phyloP scores from a whole-genome alignment of 2,797 vertebrate genomes.

The Enteromius trimaculatus region DNA sequence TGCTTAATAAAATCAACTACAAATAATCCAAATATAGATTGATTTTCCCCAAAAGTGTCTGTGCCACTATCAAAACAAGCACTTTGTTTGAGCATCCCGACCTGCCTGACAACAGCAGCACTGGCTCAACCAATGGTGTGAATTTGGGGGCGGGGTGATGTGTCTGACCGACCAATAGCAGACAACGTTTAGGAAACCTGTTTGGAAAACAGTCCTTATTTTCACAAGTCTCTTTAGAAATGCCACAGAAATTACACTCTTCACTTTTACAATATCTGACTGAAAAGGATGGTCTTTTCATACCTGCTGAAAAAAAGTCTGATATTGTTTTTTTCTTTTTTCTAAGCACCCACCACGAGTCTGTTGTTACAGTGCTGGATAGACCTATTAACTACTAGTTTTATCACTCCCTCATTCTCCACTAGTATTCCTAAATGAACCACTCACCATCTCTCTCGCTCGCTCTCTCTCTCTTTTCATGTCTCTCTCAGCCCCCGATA shows the following conservation, averaged over 20 bases:
- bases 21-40: neutral
- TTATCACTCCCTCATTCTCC: constrained; percentile 2
- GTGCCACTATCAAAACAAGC: neutral
- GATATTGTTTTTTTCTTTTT: neutral
- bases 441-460: constrained; percentile 3
- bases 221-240: neutral
- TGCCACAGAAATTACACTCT: neutral
- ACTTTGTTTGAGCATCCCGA: neutral
- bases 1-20: neutral
- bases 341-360: neutral
- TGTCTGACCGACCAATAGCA: neutral
- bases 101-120: neutral
- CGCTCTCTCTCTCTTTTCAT: neutral
- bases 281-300: neutral
- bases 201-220: constrained; percentile 8
- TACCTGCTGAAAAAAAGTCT: neutral
- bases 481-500: constrained; percentile 28
- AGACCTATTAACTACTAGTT: constrained; percentile 4
- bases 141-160: neutral
- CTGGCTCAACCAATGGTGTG: constrained; percentile 7
- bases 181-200: constrained; percentile 5
- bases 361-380: neutral
- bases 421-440: constrained; percentile 8
- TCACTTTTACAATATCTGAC: neutral
- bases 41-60: neutral